Base-by-base conservation (phyloP, 2,888 invertebrate genomes). In the Petrophora chlorosata region DNA sequence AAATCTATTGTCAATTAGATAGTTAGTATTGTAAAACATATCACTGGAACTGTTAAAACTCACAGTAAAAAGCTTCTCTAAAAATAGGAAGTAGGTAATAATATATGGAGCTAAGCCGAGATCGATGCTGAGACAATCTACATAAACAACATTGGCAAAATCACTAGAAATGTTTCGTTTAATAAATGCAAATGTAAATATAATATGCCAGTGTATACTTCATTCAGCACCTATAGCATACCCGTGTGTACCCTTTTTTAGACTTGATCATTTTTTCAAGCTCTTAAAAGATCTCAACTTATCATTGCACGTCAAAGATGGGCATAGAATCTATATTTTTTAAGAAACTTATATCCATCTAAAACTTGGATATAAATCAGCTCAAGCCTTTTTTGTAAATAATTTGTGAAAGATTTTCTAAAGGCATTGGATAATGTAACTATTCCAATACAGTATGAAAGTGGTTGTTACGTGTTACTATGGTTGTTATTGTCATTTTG, bases 401-500 rank as follows among this genome's bases (percentile, higher is more conserved):
- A 19, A 30, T 14, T 26, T 33, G 19, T 22, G n/a, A 38, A 28
- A 19, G 43, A 58, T 42, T 55, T 43, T 41, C 41, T 17, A 16
- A 15, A 51, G 48, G 38, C 53, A 16, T 69, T 46, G 53, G 53
- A 59, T 50, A 60, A 13, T 26, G 41, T 62, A 41, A 53, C 35
- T 42, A 54, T 56, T 49, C 45, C 41, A 44, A 50, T 53, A 61
- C 49, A 61, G 65, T 72, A 64, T 70, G 65, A 61, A 69, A 65
- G 73, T 70, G 79, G 82, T 82, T 82, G 80, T 79, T 75, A 74
- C 45, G 51, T 67, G 66, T 76, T 76, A 76, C 65, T 63, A 65
- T 67, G 79, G 75, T 80, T 81, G 82, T 82, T 79, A 70, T 64
- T 56, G 73, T 72, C 63, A 58, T 75, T 73, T 69, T 71, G 79